Conservation (phyloP, 2,113 vertebrate species). For the Saimiri boliviensis region DNA sequence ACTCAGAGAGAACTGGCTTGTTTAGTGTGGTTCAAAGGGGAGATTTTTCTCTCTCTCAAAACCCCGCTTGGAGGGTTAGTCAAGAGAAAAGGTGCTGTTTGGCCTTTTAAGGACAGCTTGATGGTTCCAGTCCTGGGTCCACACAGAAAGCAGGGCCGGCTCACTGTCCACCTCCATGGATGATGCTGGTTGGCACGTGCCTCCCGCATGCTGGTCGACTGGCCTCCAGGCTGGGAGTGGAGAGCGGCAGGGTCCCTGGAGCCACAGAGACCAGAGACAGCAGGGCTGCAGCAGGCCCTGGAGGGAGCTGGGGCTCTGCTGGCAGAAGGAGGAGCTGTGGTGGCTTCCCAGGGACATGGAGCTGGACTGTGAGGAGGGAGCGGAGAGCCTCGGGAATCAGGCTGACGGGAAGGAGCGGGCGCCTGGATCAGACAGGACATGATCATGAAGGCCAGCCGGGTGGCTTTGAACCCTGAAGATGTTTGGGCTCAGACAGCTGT, state of each 20-base stretch:
- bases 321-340: too few species aligned
- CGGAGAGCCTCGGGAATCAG: neutral
- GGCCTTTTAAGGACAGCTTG: neutral
- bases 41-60: neutral
- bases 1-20: neutral
- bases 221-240: rapidly evolving
- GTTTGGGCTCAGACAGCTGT: rapidly evolving
- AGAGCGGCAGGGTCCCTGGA: too few species aligned
- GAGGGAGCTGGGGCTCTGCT: rapidly evolving
- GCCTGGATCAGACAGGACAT: too few species aligned
- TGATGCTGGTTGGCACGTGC: too few species aligned
- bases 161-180: too few species aligned
- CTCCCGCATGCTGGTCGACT: neutral
- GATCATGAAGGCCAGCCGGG: rapidly evolving
- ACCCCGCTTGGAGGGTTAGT: neutral
- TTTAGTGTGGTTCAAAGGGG: rapidly evolving
- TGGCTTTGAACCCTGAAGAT: too few species aligned
- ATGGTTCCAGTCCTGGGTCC: neutral
- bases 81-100: neutral
- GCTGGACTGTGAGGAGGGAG: too few species aligned
- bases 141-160: neutral
- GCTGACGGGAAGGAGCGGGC: neutral
- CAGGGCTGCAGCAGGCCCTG: neutral
- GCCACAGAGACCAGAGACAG: neutral
- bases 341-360: neutral